Percentiles rank a stretch among this genome's conserved stretches.
Evolutionary conservation across 2,888 invertebrate species (phyloP).

Genomic region (Rhagium mordax): DNA sequence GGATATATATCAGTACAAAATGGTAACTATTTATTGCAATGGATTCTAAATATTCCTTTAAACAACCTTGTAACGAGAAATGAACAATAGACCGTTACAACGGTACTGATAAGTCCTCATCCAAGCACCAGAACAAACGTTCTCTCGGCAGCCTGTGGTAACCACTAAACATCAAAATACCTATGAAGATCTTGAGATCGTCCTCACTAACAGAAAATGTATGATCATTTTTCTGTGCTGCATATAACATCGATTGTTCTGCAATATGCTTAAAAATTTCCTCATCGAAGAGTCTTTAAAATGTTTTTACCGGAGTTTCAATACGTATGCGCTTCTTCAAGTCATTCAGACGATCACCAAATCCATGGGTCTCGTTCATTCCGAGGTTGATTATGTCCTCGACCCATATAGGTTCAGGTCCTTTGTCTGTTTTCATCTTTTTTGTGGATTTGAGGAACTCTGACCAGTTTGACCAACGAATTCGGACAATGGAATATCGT

Average conservation of each 20-base stretch:
- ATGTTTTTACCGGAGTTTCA: background rate
- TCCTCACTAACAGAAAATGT: background rate
- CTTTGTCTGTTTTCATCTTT: background rate
- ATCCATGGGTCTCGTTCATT: no score
- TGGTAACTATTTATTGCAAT: no score
- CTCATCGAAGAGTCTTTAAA: background rate
- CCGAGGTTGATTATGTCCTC: no score
- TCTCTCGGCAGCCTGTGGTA: conserved; percentile 21
- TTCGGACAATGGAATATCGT: no score
- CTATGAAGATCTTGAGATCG: conserved; percentile 4
- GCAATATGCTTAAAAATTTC: background rate
- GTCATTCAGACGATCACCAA: background rate
- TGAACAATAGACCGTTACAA: no score
- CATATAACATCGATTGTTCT: conserved; percentile 8
- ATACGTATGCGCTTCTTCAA: background rate
- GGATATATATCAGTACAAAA: no score
- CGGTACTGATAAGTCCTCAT: conserved; percentile 14
- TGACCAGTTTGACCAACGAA: no score
- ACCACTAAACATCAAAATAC: conserved; percentile 21
- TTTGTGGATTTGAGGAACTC: background rate
- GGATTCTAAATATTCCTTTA: no score
- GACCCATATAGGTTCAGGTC: no score
- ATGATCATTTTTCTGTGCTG: conserved; percentile 5
- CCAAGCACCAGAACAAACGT: conserved; percentile 15
- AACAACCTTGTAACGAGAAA: no score